Base-by-base conservation (phyloP, 2,888 invertebrate species). In the Oithona nana region DNA sequence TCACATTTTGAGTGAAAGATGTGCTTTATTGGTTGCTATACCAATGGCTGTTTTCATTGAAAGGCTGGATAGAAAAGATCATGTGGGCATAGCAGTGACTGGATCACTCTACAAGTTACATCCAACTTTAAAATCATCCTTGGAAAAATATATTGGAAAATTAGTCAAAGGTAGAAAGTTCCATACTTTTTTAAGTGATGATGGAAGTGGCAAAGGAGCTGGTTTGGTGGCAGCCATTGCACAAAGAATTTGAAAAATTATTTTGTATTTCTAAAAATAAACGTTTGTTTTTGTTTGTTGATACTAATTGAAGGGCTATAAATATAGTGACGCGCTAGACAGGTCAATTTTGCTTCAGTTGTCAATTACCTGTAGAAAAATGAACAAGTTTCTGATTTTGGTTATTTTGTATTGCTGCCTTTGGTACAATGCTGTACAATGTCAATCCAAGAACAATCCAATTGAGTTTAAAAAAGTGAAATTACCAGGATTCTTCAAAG, bases 141-240 rank as follows among this genome's bases (percentile, higher is more conserved):
- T 86, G 75, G 72, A 77, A 60, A 75, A 77, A 66, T 81, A 81
- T 70, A 80, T 83, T 66, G 68, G 72, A 1, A 73, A 80, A 65
- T 76, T 82, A 65, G 78, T 80, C 49, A 83, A 83, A 0, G 71
- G 74, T 11, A 2, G 68, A 6, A 74, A 85, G 84, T 83, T 83
- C 69, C 77, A 79, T 24, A 71, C 86, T 59, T 75, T 83, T 67
- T 75, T 80, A 62, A 83, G 84, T 0, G 83, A 86, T 70, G 87
- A 87, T 73, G 87, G 87, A 56, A 85, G 85, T 71, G 87, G 86
- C 28, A 84, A 86, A 70, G 87, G 87, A 8, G 84, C 84, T 1
- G 86, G 83, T 1, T 75, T 86, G 50, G 82, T 83, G 1, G 83
- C 86, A 29, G 84, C 85, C 65, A 82, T 86, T 67, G 84, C 84